phyloP scores from a whole-genome alignment of 1,140 invertebrate genomes.

The Brachionus rubens region DNA sequence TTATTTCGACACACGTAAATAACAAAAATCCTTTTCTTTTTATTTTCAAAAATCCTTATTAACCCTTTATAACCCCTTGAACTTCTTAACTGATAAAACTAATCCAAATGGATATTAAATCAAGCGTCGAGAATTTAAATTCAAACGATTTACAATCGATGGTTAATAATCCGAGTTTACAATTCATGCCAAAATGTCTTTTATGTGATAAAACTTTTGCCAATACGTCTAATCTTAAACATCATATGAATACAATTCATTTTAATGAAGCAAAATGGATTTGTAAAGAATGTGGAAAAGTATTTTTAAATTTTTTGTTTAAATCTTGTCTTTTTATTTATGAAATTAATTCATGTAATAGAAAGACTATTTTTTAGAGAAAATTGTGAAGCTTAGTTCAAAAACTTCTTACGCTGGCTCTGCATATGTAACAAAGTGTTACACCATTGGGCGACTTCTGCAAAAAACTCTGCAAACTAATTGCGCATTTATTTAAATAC shows the following conservation, averaged over 20 bases:
- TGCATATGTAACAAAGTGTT: too few species aligned
- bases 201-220: constrained; percentile 45
- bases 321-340: background rate
- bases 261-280: constrained; percentile 44
- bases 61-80: too few species aligned
- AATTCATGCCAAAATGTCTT: constrained; percentile 44
- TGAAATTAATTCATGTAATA: background rate
- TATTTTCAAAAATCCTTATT: too few species aligned
- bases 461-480: too few species aligned
- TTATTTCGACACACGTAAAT: too few species aligned
- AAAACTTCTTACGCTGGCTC: too few species aligned
- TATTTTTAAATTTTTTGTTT: background rate
- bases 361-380: background rate
- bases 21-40: too few species aligned
- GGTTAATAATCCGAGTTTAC: constrained; percentile 4
- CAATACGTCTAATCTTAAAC: constrained; percentile 44
- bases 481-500: too few species aligned
- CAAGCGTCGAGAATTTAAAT: constrained; percentile 2
- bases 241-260: constrained; percentile 46
- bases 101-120: constrained; percentile 18
- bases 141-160: constrained; percentile 2
- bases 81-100: background rate
- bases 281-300: constrained; percentile 46
- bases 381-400: too few species aligned
- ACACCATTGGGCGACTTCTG: too few species aligned